Conservation (phyloP, 1,140 invertebrate genomes). For the Drosophila prosaltans region DNA sequence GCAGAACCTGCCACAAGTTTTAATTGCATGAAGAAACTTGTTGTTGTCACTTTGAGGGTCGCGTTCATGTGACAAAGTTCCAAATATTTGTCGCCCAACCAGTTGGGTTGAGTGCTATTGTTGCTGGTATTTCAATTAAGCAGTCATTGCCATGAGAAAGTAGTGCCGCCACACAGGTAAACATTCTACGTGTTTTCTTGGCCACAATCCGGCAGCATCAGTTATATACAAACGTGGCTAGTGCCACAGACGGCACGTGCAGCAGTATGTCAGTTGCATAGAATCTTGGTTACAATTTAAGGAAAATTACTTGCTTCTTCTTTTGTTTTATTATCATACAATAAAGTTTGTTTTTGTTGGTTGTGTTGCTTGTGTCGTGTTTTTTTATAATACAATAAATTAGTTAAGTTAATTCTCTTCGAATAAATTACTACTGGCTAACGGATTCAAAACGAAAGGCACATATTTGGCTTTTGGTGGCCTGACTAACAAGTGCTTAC, state of each 20-base stretch:
- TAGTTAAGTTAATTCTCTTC: slow-evolving; percentile 70
- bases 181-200: neutral
- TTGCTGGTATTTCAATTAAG: slow-evolving; percentile 48
- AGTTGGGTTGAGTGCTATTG: slow-evolving; percentile 9
- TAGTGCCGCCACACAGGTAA: slow-evolving; percentile 41
- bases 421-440: slow-evolving; percentile 74
- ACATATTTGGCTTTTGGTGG: slow-evolving; percentile 50
- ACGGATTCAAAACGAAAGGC: slow-evolving; percentile 71
- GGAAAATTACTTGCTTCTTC: slow-evolving; percentile 34
- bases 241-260: slow-evolving; percentile 24
- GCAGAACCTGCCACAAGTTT: slow-evolving; percentile 61
- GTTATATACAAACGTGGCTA: neutral
- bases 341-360: slow-evolving; percentile 35
- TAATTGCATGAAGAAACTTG: slow-evolving; percentile 61
- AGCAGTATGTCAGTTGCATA: slow-evolving; percentile 18
- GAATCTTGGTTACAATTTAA: slow-evolving; percentile 8
- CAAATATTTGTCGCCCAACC: slow-evolving; percentile 51
- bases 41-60: slow-evolving; percentile 34
- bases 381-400: slow-evolving; percentile 58
- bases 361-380: neutral
- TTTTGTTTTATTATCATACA: slow-evolving; percentile 66
- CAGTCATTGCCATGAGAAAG: slow-evolving; percentile 57
- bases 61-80: slow-evolving; percentile 41
- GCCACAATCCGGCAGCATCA: neutral
- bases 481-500: slow-evolving; percentile 21